Evolutionary conservation across 1,140 invertebrate genomes (phyloP).

Genomic region (Panagrolaimus sp.): DNA sequence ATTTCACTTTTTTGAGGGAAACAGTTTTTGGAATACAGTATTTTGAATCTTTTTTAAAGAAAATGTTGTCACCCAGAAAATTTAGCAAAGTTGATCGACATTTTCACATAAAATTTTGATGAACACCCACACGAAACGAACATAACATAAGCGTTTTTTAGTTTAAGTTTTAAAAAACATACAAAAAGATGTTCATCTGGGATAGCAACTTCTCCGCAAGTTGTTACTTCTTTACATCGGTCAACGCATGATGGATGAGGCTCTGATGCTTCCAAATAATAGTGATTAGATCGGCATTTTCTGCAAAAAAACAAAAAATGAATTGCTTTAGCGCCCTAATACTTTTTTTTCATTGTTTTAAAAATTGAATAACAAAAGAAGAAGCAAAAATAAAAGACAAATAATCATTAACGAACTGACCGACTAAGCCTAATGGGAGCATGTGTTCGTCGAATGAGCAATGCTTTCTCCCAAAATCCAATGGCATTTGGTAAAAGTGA

Average conservation of each 20-base stretch:
- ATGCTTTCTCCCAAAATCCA: conserved; percentile 38
- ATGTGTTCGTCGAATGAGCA: conserved; percentile 32
- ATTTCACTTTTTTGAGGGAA: no score
- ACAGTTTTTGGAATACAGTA: no score
- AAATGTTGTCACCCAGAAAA: neutral
- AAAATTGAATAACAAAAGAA: neutral
- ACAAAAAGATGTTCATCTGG: conserved; percentile 52
- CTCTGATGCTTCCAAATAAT: conserved; percentile 30
- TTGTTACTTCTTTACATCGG: conserved; percentile 44
- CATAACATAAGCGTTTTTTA: conserved; percentile 15
- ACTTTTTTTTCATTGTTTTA: neutral
- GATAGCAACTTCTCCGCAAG: conserved; percentile 52
- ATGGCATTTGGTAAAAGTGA: conserved; percentile 36
- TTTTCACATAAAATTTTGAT: neutral
- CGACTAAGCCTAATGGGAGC: conserved; percentile 34
- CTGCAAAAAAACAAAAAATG: conserved; percentile 26
- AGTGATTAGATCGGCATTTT: conserved; percentile 40
- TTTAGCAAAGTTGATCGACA: neutral
- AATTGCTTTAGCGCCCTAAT: conserved; percentile 8
- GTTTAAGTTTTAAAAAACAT: neutral
- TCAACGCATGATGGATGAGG: conserved; percentile 36
- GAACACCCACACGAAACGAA: conserved; percentile 17
- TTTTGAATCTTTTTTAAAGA: neutral
- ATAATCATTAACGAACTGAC: conserved; percentile 16
- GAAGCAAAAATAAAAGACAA: neutral